phyloP scores from a whole-genome alignment of 2,113 vertebrate genomes.

The Sander vitreus region DNA sequence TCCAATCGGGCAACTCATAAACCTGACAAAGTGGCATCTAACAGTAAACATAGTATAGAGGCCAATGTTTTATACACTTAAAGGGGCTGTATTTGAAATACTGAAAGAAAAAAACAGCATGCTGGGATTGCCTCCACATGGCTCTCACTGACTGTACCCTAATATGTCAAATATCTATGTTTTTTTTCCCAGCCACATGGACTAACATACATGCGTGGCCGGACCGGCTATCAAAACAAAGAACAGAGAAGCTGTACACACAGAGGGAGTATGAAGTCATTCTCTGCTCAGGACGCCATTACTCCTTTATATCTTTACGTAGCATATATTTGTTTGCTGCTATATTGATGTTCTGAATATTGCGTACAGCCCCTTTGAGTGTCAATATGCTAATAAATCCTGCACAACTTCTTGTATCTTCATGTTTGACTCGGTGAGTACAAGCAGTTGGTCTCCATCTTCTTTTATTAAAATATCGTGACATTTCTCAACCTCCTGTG shows the following conservation, averaged over 20 bases:
- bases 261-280: too few species aligned
- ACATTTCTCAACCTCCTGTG: constrained; percentile 42
- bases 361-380: too few species aligned
- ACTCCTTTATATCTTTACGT: too few species aligned
- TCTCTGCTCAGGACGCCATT: neutral
- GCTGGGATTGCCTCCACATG: neutral
- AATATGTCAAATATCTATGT: too few species aligned
- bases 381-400: neutral
- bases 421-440: neutral
- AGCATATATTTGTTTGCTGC: neutral
- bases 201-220: neutral
- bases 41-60: neutral
- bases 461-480: constrained; percentile 41
- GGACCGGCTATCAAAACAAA: neutral
- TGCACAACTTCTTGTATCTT: neutral
- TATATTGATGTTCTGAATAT: neutral
- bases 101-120: too few species aligned
- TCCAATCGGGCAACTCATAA: neutral
- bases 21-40: neutral
- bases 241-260: neutral
- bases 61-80: too few species aligned
- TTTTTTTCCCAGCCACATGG: neutral
- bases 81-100: too few species aligned
- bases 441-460: constrained; percentile 32
- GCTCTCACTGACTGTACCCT: neutral